A percentile compares a stretch with the other conserved stretches of the same genome.
These are phyloP conservation scores for Cossypha caffra DNA, from an alignment of 2,797 vertebrate genomes.

Conservation along the genomic window DNA sequence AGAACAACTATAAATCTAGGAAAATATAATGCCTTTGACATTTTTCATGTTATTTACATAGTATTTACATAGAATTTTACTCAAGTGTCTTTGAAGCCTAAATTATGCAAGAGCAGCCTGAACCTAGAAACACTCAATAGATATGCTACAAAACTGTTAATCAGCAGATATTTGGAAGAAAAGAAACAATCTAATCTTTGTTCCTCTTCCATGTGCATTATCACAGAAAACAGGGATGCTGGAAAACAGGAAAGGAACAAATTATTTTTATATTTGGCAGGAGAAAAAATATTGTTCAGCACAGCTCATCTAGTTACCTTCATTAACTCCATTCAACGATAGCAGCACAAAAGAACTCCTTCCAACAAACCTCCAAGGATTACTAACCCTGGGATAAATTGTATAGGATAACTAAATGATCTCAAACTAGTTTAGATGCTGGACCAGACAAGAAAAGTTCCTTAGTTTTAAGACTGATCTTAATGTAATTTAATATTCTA, in stretches of 20 bases:
- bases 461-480: neutral
- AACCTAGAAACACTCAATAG: neutral
- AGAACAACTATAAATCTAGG: neutral
- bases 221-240: neutral
- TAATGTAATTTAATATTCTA: neutral
- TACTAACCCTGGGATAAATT: neutral
- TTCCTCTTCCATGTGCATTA: neutral
- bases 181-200: neutral
- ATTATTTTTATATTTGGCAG: neutral
- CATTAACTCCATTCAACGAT: neutral
- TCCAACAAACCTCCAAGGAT: neutral
- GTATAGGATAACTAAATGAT: neutral
- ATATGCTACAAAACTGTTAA: neutral
- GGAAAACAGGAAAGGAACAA: neutral
- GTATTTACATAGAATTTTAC: neutral
- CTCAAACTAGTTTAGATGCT: neutral
- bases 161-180: neutral
- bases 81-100: neutral
- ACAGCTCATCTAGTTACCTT: neutral
- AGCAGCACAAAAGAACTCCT: neutral
- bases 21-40: neutral
- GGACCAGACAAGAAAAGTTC: neutral
- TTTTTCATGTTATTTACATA: neutral
- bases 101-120: neutral
- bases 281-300: neutral